Conservation (phyloP, 2,113 vertebrate species). For the Rana temporaria region DNA sequence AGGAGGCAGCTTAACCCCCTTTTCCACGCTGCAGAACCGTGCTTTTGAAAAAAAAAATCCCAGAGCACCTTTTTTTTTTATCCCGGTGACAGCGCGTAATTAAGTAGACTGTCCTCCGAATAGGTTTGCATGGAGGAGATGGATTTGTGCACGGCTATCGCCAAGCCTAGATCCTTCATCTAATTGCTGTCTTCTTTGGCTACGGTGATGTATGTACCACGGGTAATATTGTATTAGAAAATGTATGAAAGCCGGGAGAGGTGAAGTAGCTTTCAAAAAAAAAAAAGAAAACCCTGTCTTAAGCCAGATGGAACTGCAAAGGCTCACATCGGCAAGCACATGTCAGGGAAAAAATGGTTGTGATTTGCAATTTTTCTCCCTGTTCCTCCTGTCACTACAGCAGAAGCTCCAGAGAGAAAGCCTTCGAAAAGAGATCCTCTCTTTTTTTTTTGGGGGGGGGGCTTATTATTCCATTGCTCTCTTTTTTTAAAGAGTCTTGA, state of each 20-base stretch:
- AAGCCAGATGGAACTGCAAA: background rate
- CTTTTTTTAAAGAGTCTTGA: slow-evolving; percentile 46
- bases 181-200: slow-evolving; percentile 16
- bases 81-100: slow-evolving; percentile 43
- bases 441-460: slow-evolving; percentile 33
- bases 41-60: background rate
- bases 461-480: slow-evolving; percentile 40
- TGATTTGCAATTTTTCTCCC: slow-evolving; percentile 16
- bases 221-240: slow-evolving; percentile 26
- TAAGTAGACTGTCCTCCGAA: slow-evolving; percentile 53
- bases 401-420: no score
- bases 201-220: slow-evolving; percentile 5
- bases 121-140: slow-evolving; percentile 48
- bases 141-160: slow-evolving; percentile 33
- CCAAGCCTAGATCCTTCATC: background rate
- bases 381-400: background rate
- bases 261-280: background rate
- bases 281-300: background rate
- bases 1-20: background rate
- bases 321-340: background rate
- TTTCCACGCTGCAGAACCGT: slow-evolving; percentile 28
- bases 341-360: slow-evolving; percentile 28
- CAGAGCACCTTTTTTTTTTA: background rate
- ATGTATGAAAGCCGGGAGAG: slow-evolving; percentile 10
- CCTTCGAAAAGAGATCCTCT: background rate